Evolutionary conservation across 2,888 invertebrate genomes (phyloP).

Genomic region (Aphodius sticticus): DNA sequence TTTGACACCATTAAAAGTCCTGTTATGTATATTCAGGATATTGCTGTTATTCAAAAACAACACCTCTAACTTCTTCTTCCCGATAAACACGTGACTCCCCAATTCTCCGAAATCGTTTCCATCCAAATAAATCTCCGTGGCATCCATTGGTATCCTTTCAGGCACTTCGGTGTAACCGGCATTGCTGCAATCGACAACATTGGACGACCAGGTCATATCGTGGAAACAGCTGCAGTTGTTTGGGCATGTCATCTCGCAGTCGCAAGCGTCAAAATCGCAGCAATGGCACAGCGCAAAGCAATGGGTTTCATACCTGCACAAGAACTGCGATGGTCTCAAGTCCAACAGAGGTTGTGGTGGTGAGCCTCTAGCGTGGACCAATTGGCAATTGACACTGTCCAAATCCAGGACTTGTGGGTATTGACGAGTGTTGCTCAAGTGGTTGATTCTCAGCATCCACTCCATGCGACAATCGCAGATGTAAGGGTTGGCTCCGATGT

Average conservation of each 20-base stretch:
- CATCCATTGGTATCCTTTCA: conserved; percentile 86
- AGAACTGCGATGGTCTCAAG: conserved; percentile 77
- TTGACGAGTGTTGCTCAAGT: conserved; percentile 74
- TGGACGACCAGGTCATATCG: conserved; percentile 85
- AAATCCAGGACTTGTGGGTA: conserved; percentile 83
- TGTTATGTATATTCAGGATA: conserved; percentile 78
- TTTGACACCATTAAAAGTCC: conserved; percentile 83
- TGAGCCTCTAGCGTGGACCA: conserved; percentile 71
- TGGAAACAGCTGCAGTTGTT: conserved; percentile 87
- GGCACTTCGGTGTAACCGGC: conserved; percentile 79
- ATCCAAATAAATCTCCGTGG: conserved; percentile 86
- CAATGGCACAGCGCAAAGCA: conserved; percentile 89
- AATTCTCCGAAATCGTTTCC: conserved; percentile 82
- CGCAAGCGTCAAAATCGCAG: conserved; percentile 90
- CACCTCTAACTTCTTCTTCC: conserved; percentile 81
- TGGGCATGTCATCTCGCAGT: conserved; percentile 91
- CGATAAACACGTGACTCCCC: conserved; percentile 86
- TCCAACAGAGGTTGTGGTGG: conserved; percentile 73
- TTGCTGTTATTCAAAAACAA: conserved; percentile 82
- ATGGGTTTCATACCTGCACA: conserved; percentile 82
- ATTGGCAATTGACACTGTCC: conserved; percentile 78
- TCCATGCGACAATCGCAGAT: conserved; percentile 89
- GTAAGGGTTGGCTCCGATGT: conserved; percentile 83
- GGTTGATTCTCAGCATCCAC: conserved; percentile 83
- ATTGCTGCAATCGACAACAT: conserved; percentile 84